Conservation (phyloP, 2,797 vertebrate species). For the Anabas testudineus region DNA sequence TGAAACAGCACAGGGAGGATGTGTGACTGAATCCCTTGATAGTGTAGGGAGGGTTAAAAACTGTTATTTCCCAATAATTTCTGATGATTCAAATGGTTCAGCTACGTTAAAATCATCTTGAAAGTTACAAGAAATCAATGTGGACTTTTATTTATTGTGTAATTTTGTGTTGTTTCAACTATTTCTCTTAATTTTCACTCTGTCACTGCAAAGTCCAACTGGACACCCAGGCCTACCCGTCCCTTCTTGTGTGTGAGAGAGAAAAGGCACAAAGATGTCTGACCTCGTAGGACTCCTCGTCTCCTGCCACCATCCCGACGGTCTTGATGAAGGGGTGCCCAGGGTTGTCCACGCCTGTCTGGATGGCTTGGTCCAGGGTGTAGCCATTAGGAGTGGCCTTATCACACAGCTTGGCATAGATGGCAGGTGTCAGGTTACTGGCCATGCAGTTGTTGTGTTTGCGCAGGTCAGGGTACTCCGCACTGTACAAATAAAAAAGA, state of each 20-base stretch:
- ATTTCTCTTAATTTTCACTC: background rate
- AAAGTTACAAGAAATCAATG: background rate
- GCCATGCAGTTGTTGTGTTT: constrained; percentile 99
- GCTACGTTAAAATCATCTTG: background rate
- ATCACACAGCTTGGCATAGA: constrained; percentile 93
- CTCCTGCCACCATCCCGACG: constrained; percentile 90
- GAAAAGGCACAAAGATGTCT: constrained; percentile 52
- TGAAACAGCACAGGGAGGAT: background rate
- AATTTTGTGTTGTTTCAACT: background rate
- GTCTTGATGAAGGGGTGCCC: constrained; percentile 98
- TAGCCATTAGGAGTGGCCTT: constrained; percentile 92
- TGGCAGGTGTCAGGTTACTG: constrained; percentile 90
- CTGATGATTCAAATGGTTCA: background rate
- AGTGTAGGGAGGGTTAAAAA: background rate
- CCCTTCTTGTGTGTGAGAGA: too few species aligned
- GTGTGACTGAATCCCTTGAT: background rate
- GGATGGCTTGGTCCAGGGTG: constrained; percentile 96
- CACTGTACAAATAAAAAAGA: constrained; percentile 80
- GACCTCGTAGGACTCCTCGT: constrained; percentile 97
- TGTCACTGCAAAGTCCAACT: background rate
- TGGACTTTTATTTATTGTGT: too few species aligned
- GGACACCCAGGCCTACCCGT: background rate
- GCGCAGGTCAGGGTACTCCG: constrained; percentile 96
- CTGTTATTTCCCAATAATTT: background rate
- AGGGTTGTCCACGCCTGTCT: constrained; percentile 97